Base-by-base conservation (phyloP, 2,113 vertebrate species). In the Neogobius melanostomus region DNA sequence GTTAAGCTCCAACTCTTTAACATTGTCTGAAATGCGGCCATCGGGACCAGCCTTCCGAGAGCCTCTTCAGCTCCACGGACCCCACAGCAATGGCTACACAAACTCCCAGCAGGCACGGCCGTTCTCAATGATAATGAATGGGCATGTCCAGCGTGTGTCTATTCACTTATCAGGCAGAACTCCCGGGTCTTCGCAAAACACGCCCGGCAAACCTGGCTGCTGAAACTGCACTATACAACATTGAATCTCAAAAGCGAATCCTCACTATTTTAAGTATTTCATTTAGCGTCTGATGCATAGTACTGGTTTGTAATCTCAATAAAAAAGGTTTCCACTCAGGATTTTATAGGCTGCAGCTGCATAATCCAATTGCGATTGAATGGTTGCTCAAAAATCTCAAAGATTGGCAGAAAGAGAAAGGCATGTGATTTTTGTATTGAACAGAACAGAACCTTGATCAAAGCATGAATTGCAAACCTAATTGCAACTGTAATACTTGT, bases 91-190 rank as follows among this genome's bases (percentile, higher is more conserved):
- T 75, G 53, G 47, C 71, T 69, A 56, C 78, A 85, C 69, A 83
- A 85, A 83, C 69, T 88, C 86, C 83, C 87, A 82, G 79, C 76
- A 85, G 87, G 85, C 82, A 63, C 11, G 14, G 46, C 77, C 73
- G 36, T 72, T 88, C 83, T 72, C 83, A 86, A 88, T 87, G 81
- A 89, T 88, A 90, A 91, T 86, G 73, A 82, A 90, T 89, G 83
- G 79, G 86, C 76, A 81, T 83, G 86, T 90, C 87, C 85, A 68
- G 73, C 77, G 17, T 82, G 85, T 81, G 75, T 74, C 77, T 79
- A 51, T 84, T 88, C 86, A 87, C 87, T 85, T 84, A 76, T 87
- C 79, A 82, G 53, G 77, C 42, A 46, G 50, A 63, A 69, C 83
- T 79, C 82, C 71, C 11, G 77, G 61, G 78, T 68, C 60, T 79